A percentile compares a stretch with the other conserved stretches of the same genome.
Evolutionary conservation across 92 coral and sea anemone species (phyloP).

Genomic region (Blastomussa wellsi): DNA sequence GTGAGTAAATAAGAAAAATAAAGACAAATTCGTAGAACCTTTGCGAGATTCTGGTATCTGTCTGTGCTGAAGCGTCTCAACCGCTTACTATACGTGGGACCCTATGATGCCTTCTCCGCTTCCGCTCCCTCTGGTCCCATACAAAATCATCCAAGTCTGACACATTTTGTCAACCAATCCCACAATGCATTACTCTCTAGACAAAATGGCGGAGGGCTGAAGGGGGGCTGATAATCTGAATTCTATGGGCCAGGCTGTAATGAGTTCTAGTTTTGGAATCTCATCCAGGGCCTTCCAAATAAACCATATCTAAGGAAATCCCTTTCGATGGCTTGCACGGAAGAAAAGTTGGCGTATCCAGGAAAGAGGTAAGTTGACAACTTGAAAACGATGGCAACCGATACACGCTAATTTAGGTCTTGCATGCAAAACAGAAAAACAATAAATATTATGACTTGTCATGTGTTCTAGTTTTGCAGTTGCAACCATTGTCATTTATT

Average conservation of each 20-base stretch:
- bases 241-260: background rate
- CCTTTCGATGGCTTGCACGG: slow-evolving; percentile 72
- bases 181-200: slow-evolving; percentile 46
- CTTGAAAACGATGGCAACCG: slow-evolving; percentile 57
- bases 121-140: background rate
- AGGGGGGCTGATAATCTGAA: too few species aligned
- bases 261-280: background rate
- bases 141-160: too few species aligned
- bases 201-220: slow-evolving; percentile 73
- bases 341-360: slow-evolving; percentile 64
- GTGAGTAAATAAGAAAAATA: too few species aligned
- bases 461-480: background rate
- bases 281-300: background rate
- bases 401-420: background rate
- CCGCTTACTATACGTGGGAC: too few species aligned
- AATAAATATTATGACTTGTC: background rate
- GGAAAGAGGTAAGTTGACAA: slow-evolving; percentile 54
- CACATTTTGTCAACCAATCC: slow-evolving; percentile 39
- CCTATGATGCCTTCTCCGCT: too few species aligned
- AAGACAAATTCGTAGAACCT: too few species aligned
- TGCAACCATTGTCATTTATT: background rate
- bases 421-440: background rate
- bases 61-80: too few species aligned
- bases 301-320: background rate
- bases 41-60: too few species aligned